phyloP scores from a whole-genome alignment of 2,797 vertebrate genomes.

The Cercopithecus diana region DNA sequence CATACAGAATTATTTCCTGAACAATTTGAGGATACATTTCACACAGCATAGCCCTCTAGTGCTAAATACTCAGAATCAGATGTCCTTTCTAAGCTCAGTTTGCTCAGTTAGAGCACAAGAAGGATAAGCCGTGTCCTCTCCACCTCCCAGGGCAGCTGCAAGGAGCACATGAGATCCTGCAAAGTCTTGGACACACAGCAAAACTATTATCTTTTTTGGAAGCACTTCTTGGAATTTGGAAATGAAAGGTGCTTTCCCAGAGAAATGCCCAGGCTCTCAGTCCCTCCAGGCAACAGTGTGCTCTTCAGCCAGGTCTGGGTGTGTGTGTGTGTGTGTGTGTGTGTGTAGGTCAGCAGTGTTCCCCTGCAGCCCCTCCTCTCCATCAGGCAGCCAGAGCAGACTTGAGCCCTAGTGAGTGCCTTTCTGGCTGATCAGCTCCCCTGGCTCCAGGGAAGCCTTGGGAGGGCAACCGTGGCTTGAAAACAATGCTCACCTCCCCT shows the following conservation, averaged over 20 bases:
- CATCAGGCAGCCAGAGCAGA: rapidly evolving
- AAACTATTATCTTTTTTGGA: neutral
- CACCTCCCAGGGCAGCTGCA: too few relatives aligned
- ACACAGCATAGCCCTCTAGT: neutral
- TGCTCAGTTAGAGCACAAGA: rapidly evolving
- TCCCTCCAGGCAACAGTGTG: neutral
- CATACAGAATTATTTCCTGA: neutral
- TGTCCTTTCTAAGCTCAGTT: neutral
- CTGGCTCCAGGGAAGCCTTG: neutral
- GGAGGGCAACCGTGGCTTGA: neutral
- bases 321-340: rapidly evolving
- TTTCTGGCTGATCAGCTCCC: neutral
- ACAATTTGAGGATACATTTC: neutral
- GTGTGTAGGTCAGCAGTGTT: too few relatives aligned
- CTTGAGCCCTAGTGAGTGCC: rapidly evolving
- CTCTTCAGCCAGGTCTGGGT: neutral
- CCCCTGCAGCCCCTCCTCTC: neutral
- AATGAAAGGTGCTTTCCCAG: neutral
- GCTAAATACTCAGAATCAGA: neutral
- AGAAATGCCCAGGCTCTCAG: neutral
- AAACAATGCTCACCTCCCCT: rapidly evolving
- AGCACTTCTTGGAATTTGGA: neutral
- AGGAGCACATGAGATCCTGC: neutral
- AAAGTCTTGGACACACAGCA: neutral
- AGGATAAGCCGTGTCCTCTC: neutral